Percentiles rank a stretch among this genome's conserved stretches.
phyloP scores from a whole-genome alignment of 2,113 vertebrate species.

The Felis catus region DNA sequence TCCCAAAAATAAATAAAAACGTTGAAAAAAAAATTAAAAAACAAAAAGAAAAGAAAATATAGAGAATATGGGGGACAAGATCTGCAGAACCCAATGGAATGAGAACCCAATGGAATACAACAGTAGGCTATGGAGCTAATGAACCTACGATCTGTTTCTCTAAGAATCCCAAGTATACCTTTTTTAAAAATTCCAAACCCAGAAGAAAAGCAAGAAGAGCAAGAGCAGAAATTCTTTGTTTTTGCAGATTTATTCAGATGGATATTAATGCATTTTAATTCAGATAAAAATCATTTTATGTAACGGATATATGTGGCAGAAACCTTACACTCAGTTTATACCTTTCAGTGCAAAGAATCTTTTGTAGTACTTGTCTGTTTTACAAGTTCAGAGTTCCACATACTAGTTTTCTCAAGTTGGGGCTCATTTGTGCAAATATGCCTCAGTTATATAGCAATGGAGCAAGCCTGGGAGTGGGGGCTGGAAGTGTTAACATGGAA shows the following conservation, averaged over 20 bases:
- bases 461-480: no score
- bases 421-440: neutral
- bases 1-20: no score
- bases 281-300: slow-evolving; percentile 34
- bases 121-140: neutral
- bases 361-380: neutral
- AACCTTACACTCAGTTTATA: neutral
- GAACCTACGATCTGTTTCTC: neutral
- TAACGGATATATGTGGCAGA: neutral
- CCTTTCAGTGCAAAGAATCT: slow-evolving; percentile 20
- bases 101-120: neutral
- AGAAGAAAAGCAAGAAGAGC: slow-evolving; percentile 40
- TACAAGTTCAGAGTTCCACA: neutral
- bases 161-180: neutral
- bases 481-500: neutral
- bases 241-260: slow-evolving; percentile 29
- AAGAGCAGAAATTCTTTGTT: slow-evolving; percentile 14
- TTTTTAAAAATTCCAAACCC: neutral
- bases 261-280: slow-evolving; percentile 11
- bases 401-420: neutral
- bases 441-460: neutral
- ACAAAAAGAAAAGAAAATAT: neutral
- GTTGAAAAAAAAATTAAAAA: no score
- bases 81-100: neutral
- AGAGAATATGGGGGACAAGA: neutral